Conservation (phyloP, 2,888 invertebrate species). For the Aradus depressus region DNA sequence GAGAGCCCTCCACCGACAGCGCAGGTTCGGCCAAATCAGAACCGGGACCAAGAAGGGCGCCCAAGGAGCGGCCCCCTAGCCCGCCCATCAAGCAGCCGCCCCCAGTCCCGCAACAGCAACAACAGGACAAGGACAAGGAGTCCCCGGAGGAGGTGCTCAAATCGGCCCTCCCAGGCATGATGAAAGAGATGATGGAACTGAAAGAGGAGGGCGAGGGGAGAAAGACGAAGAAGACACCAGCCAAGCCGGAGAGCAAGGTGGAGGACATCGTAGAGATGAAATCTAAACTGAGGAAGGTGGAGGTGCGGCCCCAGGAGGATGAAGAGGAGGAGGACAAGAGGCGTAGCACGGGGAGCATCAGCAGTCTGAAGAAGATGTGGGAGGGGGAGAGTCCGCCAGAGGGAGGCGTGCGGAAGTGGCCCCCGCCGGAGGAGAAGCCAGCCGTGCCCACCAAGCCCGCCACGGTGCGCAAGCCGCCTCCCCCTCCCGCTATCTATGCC, state of each 20-base stretch:
- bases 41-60: slow-evolving; percentile 28
- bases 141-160: slow-evolving; percentile 35
- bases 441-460: slow-evolving; percentile 52
- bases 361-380: slow-evolving; percentile 84
- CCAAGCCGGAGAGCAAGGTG: slow-evolving; percentile 56
- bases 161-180: slow-evolving; percentile 43
- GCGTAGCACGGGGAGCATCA: slow-evolving; percentile 84
- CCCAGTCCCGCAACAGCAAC: slow-evolving; percentile 32
- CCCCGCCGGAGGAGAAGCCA: slow-evolving; percentile 50
- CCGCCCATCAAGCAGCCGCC: slow-evolving; percentile 35
- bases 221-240: slow-evolving; percentile 27
- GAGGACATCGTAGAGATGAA: slow-evolving; percentile 70
- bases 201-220: slow-evolving; percentile 14
- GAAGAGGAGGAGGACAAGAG: slow-evolving; percentile 66
- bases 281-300: slow-evolving; percentile 70
- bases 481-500: slow-evolving; percentile 57
- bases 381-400: slow-evolving; percentile 53
- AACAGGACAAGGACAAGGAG: slow-evolving; percentile 26
- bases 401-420: slow-evolving; percentile 41
- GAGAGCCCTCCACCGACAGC: slow-evolving; percentile 51
- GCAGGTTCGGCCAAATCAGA: slow-evolving; percentile 43
- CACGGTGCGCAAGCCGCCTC: slow-evolving; percentile 37
- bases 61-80: slow-evolving; percentile 31
- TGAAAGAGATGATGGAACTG: slow-evolving; percentile 42
- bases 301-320: slow-evolving; percentile 37